These are phyloP conservation scores for Enteromius fasciolatus DNA, from an alignment of 2,797 vertebrate genomes.

Conservation along the genomic window DNA sequence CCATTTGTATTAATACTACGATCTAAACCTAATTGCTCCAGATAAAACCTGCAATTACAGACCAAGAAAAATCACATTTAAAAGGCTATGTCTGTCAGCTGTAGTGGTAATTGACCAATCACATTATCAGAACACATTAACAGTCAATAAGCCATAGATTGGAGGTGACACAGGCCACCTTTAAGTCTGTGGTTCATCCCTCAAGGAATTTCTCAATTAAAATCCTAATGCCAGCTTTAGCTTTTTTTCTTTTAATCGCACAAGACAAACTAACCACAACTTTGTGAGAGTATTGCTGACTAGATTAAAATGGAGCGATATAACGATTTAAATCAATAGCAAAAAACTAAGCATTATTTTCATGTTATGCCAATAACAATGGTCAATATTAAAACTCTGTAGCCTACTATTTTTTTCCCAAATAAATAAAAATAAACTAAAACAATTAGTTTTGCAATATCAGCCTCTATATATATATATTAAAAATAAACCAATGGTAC, in stretches of 20 bases:
- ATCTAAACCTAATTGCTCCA: conserved; percentile 44
- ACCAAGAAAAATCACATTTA: conserved; percentile 54
- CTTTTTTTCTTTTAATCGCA: neutral
- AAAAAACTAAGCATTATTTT: no score
- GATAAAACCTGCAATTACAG: conserved; percentile 64
- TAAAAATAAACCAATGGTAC: neutral
- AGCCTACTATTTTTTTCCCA: no score
- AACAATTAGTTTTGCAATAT: neutral
- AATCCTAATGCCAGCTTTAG: conserved; percentile 43
- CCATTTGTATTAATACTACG: conserved; percentile 34
- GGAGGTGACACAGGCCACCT: conserved; percentile 65
- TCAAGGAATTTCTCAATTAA: conserved; percentile 53
- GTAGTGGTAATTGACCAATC: conserved; percentile 67
- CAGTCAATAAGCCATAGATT: conserved; percentile 55
- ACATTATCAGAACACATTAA: conserved; percentile 62
- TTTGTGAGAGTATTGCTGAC: neutral
- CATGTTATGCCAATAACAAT: neutral
- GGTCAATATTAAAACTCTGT: neutral
- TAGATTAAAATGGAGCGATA: neutral
- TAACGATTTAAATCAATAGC: neutral
- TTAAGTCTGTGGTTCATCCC: conserved; percentile 57
- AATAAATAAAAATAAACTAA: neutral
- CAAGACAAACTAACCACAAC: neutral
- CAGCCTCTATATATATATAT: neutral
- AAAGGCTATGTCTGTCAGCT: conserved; percentile 46